These are phyloP conservation scores for Falco concolor DNA, from an alignment of 2,797 vertebrate species.

Conservation along the genomic window DNA sequence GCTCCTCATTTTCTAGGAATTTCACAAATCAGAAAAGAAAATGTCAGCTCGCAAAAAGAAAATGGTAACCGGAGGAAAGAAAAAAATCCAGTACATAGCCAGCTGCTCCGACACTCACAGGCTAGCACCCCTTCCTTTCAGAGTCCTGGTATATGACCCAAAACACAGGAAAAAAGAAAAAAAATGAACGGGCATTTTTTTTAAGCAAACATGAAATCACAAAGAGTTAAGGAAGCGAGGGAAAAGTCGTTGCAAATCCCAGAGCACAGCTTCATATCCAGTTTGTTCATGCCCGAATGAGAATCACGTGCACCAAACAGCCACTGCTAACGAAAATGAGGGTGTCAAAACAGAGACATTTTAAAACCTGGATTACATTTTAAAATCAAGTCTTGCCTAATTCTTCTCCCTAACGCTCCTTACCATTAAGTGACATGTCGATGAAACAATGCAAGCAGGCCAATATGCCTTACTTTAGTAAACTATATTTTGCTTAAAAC, in stretches of 20 bases:
- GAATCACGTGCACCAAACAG: neutral
- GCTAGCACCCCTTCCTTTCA: neutral
- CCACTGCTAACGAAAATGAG: neutral
- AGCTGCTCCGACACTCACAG: neutral
- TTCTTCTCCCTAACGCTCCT: neutral
- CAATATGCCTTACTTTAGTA: neutral
- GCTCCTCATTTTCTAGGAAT: constrained; percentile 51
- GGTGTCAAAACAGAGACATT: neutral
- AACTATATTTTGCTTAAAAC: neutral
- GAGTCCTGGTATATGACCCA: neutral
- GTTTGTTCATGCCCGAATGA: neutral
- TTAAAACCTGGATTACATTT: neutral
- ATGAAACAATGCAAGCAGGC: neutral
- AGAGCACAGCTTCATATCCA: neutral
- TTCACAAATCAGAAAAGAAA: neutral
- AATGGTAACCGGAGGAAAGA: neutral
- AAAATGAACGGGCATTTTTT: neutral
- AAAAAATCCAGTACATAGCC: neutral
- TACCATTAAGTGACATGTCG: neutral
- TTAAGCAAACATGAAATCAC: neutral
- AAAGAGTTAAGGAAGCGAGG: neutral
- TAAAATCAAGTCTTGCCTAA: neutral
- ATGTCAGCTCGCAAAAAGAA: neutral
- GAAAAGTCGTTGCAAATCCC: neutral
- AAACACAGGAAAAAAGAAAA: neutral